Percentiles rank a stretch among this genome's conserved stretches.
Evolutionary conservation across 2,888 invertebrate species (phyloP).

Genomic region (Drosophila emarginata): DNA sequence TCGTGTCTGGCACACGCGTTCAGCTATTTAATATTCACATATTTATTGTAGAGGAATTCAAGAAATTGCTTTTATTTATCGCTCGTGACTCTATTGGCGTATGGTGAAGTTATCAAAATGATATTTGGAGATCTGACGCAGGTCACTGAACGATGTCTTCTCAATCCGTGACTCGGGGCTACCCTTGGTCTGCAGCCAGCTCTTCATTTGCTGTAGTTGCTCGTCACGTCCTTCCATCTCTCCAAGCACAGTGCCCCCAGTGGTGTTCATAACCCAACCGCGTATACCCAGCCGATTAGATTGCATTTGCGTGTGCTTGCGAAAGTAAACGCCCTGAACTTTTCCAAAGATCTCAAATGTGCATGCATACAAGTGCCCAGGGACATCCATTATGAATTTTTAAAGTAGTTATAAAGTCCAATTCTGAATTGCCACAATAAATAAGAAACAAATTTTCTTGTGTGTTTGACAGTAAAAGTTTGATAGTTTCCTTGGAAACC

Average conservation of each 20-base stretch:
- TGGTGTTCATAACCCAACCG: slow-evolving; percentile 87
- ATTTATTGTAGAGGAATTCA: slow-evolving; percentile 1
- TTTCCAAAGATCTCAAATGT: slow-evolving; percentile 44
- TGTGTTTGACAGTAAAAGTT: too few species aligned
- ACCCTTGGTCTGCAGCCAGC: slow-evolving; percentile 84
- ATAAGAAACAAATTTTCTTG: too few species aligned
- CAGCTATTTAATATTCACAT: not conserved
- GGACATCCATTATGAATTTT: not conserved
- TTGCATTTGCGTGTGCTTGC: slow-evolving; percentile 84
- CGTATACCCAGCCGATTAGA: slow-evolving; percentile 84
- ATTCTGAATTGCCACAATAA: not conserved
- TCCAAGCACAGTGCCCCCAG: slow-evolving; percentile 85
- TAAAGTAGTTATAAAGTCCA: not conserved
- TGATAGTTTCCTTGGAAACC: too few species aligned
- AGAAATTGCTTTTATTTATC: not conserved
- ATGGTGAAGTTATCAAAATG: slow-evolving; percentile 14
- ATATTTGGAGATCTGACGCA: slow-evolving; percentile 83
- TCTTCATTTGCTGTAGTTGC: slow-evolving; percentile 84
- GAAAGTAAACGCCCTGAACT: slow-evolving; percentile 48
- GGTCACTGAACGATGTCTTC: slow-evolving; percentile 87
- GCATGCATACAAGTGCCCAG: slow-evolving; percentile 30
- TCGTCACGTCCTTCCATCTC: slow-evolving; percentile 83
- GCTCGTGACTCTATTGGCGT: slow-evolving; percentile 1
- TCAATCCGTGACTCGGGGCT: slow-evolving; percentile 89
- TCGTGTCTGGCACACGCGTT: slow-evolving; percentile 38